Conservation (phyloP, 2,888 invertebrate species). For the Taenaris catops region DNA sequence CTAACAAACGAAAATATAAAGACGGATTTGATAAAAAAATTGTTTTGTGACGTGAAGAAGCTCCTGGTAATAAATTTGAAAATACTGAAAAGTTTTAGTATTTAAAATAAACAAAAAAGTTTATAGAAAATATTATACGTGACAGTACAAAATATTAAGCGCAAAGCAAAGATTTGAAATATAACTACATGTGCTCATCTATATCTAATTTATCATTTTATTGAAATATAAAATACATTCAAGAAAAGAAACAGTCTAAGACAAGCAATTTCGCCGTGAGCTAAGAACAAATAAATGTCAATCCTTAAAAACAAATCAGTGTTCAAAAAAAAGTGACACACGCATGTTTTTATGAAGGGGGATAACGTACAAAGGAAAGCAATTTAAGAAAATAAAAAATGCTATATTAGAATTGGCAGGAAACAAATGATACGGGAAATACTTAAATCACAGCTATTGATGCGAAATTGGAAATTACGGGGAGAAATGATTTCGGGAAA, state of each 20-base stretch:
- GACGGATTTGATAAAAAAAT: too few relatives aligned
- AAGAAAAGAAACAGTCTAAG: constrained; percentile 16
- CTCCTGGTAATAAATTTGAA: too few relatives aligned
- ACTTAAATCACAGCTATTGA: constrained; percentile 73
- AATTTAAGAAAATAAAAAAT: constrained; percentile 76
- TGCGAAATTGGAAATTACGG: constrained; percentile 56
- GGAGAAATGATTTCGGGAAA: constrained; percentile 33
- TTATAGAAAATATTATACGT: too few relatives aligned
- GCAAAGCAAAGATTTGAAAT: too few relatives aligned
- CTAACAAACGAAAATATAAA: too few relatives aligned
- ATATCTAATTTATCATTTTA: too few relatives aligned
- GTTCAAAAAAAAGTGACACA: constrained; percentile 47
- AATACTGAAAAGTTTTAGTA: too few relatives aligned
- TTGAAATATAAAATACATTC: constrained; percentile 13
- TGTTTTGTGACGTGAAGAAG: too few relatives aligned
- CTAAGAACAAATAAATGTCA: constrained; percentile 69
- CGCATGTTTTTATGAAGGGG: constrained; percentile 62
- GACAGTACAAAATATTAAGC: too few relatives aligned
- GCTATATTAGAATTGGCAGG: constrained; percentile 55
- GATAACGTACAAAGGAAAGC: constrained; percentile 66
- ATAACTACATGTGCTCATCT: too few relatives aligned
- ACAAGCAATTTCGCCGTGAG: constrained; percentile 60
- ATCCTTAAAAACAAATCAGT: constrained; percentile 72
- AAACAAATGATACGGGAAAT: constrained; percentile 77
- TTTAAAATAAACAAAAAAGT: too few relatives aligned